Evolutionary conservation across 2,888 invertebrate genomes (phyloP), one percentile per base, ranked within the genome.

Genomic region (Liposcelis brunnea): DNA sequence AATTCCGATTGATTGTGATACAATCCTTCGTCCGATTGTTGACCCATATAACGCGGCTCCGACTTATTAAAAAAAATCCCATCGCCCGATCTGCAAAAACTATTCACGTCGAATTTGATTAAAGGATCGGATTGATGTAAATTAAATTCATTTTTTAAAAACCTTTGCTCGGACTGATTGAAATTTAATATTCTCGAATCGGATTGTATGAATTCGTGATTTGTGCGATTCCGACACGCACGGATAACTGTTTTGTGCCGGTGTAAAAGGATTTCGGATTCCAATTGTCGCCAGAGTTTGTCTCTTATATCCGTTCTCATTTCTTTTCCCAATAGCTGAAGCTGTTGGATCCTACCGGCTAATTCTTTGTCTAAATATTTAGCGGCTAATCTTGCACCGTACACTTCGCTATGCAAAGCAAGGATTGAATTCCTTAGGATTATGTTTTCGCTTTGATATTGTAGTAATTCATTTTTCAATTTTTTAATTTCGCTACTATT

Each of bases 191-290:
- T 7, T n/a, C 40, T 14, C 7, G 40, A 14, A 21, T 16, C 19
- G 4, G 18, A 12, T 7, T 19, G 40, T n/a, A 40, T 12, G 40
- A 19, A 16, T 21, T 19, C n/a, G 19, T 40, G 40, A 26, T 26
- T 26, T 3, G 40, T 16, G 16, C 40, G 40, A 21, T 40, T 40
- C 7, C 40, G 40, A 19, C 40, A 40, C 4, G 40, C 40, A 6
- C 40, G 40, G 11, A 72, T 70, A 7, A 86, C 76, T 42, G 85
- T 84, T 65, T 86, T 86, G 65, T 85, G 84, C 21, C 85, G 69
- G 63, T 87, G 85, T 45, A 87, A 69, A 50, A 86, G 72, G 55
- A 87, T 87, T 66, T 87, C 86, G 0, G 85, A 81, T 59, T 87
- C 86, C 54, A 87, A 68, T 68, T 86, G 77, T 51, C 82, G 68